Conservation (phyloP, 2,888 invertebrate species). For the Callimorpha dominula region DNA sequence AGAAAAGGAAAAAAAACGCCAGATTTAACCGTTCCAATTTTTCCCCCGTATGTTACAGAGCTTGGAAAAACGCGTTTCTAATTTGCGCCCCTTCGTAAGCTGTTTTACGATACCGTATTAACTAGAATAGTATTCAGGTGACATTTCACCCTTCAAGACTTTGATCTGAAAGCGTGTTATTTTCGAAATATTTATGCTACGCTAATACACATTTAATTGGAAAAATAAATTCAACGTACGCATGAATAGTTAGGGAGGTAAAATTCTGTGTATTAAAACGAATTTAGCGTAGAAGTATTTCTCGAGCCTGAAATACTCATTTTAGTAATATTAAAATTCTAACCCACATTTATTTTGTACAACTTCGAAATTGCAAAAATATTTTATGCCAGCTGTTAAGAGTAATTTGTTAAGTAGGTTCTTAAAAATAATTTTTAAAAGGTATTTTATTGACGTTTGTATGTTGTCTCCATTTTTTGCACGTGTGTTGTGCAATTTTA, state of each 20-base stretch:
- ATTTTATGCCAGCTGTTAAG: background rate
- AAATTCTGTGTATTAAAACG: background rate
- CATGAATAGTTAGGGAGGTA: background rate
- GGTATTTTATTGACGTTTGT: too few species aligned
- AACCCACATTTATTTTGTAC: too few species aligned
- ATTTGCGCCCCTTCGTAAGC: conserved; percentile 47
- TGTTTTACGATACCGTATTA: conserved; percentile 43
- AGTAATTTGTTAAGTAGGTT: background rate
- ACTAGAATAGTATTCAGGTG: conserved; percentile 31
- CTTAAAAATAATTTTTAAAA: background rate
- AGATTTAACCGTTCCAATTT: conserved; percentile 10
- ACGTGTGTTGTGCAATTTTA: too few species aligned
- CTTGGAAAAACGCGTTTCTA: conserved; percentile 51
- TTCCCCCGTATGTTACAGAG: conserved; percentile 16
- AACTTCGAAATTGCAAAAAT: background rate
- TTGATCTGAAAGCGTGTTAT: conserved; percentile 3
- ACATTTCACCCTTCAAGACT: conserved; percentile 13
- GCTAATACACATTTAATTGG: background rate
- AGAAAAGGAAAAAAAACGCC: background rate
- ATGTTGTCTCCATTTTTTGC: too few species aligned
- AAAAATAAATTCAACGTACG: background rate
- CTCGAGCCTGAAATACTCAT: background rate
- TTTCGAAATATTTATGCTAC: conserved; percentile 4
- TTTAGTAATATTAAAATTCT: background rate
- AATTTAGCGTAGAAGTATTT: background rate